A percentile compares a stretch with the other conserved stretches of the same genome.
Evolutionary conservation across 2,888 invertebrate genomes (phyloP).

Genomic region (Parnassius glacialis): DNA sequence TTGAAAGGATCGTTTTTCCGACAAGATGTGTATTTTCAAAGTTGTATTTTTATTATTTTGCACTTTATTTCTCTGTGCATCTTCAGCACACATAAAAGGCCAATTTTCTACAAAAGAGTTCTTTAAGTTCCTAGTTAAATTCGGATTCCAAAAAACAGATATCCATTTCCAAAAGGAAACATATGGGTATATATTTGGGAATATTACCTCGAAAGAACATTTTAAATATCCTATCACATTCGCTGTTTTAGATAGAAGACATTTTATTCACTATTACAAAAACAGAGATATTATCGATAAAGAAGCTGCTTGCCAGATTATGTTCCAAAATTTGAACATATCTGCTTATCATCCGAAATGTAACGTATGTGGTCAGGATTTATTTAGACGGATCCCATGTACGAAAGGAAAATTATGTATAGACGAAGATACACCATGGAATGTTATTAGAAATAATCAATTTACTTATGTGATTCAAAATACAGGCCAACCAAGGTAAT

Average conservation of each 20-base stretch:
- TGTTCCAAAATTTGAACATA: conserved; percentile 91
- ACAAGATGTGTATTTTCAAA: conserved; percentile 58
- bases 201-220: conserved; percentile 88
- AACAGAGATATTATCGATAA: conserved; percentile 84
- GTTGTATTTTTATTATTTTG: conserved; percentile 51
- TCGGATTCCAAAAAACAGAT: conserved; percentile 98
- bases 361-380: conserved; percentile 87
- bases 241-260: conserved; percentile 93
- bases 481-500: conserved; percentile 92
- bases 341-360: conserved; percentile 93
- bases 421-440: conserved; percentile 92
- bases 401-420: conserved; percentile 86
- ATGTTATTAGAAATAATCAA: conserved; percentile 93
- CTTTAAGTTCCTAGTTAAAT: conserved; percentile 96
- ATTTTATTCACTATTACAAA: conserved; percentile 94
- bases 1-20: conserved; percentile 27
- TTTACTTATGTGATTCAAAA: conserved; percentile 97
- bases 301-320: conserved; percentile 88
- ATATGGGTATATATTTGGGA: conserved; percentile 97
- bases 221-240: conserved; percentile 88
- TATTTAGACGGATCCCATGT: conserved; percentile 93
- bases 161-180: conserved; percentile 91
- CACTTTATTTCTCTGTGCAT: conserved; percentile 46
- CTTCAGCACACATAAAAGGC: conserved; percentile 64
- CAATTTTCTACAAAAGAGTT: conserved; percentile 83